A percentile compares a stretch with the other conserved stretches of the same genome.
These are phyloP conservation scores for Yponomeuta plumbellus DNA, from an alignment of 2,888 invertebrate genomes.

Conservation along the genomic window DNA sequence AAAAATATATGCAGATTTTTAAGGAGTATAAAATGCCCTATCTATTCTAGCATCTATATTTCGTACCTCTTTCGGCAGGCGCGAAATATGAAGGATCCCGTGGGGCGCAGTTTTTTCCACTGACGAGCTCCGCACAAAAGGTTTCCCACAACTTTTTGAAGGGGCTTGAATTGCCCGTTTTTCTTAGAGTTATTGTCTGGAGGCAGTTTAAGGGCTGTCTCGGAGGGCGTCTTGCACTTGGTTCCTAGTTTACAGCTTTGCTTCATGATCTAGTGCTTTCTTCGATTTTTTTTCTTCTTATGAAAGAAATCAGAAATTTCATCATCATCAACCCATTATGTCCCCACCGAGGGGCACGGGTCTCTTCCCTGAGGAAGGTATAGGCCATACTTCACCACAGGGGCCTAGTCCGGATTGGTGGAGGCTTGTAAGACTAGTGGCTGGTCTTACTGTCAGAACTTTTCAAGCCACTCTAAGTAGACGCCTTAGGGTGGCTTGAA, in stretches of 20 bases:
- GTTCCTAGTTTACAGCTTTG: not conserved
- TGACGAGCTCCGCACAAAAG: slow-evolving; percentile 19
- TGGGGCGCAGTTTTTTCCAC: slow-evolving; percentile 15
- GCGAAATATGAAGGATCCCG: slow-evolving; percentile 18
- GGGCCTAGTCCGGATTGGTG: too few species aligned
- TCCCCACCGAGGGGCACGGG: too few species aligned
- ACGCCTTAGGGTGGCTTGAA: too few species aligned
- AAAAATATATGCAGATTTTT: too few species aligned
- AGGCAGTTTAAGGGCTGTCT: not conserved
- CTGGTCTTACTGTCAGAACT: too few species aligned
- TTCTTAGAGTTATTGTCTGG: slow-evolving; percentile 13
- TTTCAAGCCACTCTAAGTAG: too few species aligned
- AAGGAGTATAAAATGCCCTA: slow-evolving; percentile 1
- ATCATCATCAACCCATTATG: too few species aligned
- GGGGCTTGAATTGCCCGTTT: slow-evolving; percentile 16
- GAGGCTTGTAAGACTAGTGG: too few species aligned
- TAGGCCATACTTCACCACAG: too few species aligned
- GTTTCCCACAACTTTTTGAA: slow-evolving; percentile 17
- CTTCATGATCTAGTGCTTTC: not conserved
- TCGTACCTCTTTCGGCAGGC: not conserved
- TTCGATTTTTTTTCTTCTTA: not conserved
- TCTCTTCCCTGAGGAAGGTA: too few species aligned
- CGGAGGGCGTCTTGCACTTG: not conserved
- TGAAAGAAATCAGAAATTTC: too few species aligned
- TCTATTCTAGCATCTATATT: slow-evolving; percentile 8